Evolutionary conservation across 2,113 vertebrate genomes (phyloP).

Genomic region (Tympanuchus pallidicinctus): DNA sequence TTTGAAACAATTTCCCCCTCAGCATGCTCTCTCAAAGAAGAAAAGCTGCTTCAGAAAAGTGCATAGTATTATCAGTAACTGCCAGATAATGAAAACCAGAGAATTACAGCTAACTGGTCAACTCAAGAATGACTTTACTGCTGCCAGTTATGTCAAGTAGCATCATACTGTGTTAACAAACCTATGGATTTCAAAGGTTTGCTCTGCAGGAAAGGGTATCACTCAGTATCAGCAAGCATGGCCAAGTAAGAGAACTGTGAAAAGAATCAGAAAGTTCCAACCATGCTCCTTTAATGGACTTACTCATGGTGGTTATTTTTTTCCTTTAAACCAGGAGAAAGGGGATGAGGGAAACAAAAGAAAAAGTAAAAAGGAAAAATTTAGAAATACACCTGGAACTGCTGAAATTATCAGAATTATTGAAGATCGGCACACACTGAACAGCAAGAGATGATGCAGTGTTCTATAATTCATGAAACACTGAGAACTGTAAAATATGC

Average conservation of each 20-base stretch:
- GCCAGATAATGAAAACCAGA: background rate
- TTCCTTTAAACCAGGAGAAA: background rate
- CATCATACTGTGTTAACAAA: background rate
- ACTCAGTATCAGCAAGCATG: background rate
- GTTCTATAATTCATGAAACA: background rate
- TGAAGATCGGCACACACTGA: background rate
- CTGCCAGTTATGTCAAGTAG: background rate
- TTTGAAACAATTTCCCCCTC: background rate
- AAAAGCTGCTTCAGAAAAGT: background rate
- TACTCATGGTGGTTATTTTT: background rate
- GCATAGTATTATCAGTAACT: background rate
- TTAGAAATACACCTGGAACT: conserved; percentile 1
- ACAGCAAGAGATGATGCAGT: background rate
- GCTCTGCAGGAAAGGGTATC: background rate
- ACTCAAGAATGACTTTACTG: background rate
- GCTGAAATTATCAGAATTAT: background rate
- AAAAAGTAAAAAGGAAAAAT: background rate
- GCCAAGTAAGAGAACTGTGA: background rate
- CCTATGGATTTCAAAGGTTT: background rate
- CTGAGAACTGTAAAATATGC: background rate
- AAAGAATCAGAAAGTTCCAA: background rate
- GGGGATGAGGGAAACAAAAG: fast-evolving
- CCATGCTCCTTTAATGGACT: background rate
- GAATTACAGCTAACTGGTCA: background rate
- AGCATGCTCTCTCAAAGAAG: background rate